Base-by-base conservation (phyloP, 92 coral and sea anemone genomes). In the Epizoanthus stellaris region DNA sequence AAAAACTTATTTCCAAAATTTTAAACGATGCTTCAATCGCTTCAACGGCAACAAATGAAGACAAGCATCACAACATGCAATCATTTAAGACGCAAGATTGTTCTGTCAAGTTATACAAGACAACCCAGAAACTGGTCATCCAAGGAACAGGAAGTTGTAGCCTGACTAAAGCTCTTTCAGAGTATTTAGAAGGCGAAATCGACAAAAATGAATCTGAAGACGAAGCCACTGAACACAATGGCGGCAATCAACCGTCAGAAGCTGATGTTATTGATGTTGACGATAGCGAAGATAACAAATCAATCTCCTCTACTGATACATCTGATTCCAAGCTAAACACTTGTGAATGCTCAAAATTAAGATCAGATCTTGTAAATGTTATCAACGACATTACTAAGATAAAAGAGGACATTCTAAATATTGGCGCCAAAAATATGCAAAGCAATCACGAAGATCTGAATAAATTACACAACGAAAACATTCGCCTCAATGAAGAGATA, bases 21-120 rank as follows among this genome's bases (percentile, higher is more conserved):
- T 15, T 74, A 59, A 45, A 23, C 23, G 54, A 73, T 25, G 30
- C 80, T 20, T 75, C 80, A 60, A 53, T 75, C 42, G 42, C 40
- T 30, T 54, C 65, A 7, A 11, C 15, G 39, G 67, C 39, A 17
- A 65, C 53, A 20, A 77, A 49, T 23, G 68, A 77, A 77, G 70
- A 77, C 52, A 77, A 77, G 40, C 82, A 59, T 57, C 82, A 77
- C 82, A 60, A 77, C 0, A 77, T 77, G 82, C 70, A 34, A 45
- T 77, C 70, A 21, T 56, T 77, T 23, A 77, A 60, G 30, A 60
- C 69, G 49, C 70, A 77, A 12, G 82, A 77, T 34, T 77, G 54
- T 21, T 23, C 82, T 59, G 82, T 77, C 3, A 77, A 77, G 82
- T 49, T 76, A 66, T 60, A 58, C 66, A 57, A 12, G 68, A 49